Evolutionary conservation across 92 coral and sea anemone genomes (phyloP).

Genomic region (Porites evermanni): DNA sequence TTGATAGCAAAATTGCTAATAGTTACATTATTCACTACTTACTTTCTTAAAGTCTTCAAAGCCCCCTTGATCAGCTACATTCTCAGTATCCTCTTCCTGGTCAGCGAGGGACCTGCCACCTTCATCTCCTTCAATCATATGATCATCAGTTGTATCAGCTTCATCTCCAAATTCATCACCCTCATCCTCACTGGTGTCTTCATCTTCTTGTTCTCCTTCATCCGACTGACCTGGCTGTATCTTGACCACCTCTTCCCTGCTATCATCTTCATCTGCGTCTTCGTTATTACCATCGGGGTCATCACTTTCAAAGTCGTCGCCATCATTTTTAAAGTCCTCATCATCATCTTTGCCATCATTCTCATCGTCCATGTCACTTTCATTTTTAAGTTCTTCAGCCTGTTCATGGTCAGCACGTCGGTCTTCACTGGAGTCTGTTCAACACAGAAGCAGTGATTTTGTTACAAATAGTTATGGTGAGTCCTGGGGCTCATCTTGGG

Average conservation of each 20-base stretch:
- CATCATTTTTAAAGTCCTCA: background rate
- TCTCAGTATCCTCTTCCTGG: background rate
- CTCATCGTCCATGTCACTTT: background rate
- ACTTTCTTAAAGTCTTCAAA: slow-evolving; percentile 24
- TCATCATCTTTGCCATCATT: background rate
- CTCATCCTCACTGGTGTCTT: slow-evolving; percentile 22
- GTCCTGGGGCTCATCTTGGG: too few relatives aligned
- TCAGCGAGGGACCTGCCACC: slow-evolving; percentile 17
- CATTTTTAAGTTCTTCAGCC: background rate
- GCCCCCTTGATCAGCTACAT: background rate
- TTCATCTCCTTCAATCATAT: slow-evolving; percentile 44
- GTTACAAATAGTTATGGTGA: too few relatives aligned
- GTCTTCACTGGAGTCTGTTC: slow-evolving; percentile 3
- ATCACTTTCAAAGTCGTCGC: background rate
- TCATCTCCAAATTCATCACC: slow-evolving; percentile 51
- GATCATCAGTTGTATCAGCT: slow-evolving; percentile 29
- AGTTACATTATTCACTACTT: background rate
- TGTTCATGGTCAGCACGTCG: background rate
- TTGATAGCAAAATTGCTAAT: too few relatives aligned
- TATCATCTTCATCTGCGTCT: background rate
- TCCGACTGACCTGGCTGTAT: slow-evolving; percentile 25
- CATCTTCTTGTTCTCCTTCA: slow-evolving; percentile 19
- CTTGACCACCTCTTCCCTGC: slow-evolving; percentile 12
- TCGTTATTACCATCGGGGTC: background rate
- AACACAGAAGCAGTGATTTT: background rate